Conservation (phyloP, 2,888 invertebrate species). For the Acanthacorydalis orientalis region DNA sequence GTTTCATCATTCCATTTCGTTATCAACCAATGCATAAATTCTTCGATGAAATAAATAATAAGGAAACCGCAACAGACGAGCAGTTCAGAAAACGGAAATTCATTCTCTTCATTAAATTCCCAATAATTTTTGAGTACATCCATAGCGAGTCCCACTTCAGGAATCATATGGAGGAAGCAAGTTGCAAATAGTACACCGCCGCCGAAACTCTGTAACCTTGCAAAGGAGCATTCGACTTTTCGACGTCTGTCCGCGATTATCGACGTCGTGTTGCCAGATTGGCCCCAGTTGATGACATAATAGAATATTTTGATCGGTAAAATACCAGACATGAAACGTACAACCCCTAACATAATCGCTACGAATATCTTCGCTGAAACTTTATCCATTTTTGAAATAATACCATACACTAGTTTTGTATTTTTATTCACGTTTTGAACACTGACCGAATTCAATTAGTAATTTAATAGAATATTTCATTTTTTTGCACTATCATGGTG, state of each 20-base stretch:
- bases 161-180: conserved; percentile 38
- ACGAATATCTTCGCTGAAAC: conserved; percentile 28
- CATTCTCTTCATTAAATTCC: conserved; percentile 13
- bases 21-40: conserved; percentile 25
- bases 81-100: conserved; percentile 30
- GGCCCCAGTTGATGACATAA: conserved; percentile 21
- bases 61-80: conserved; percentile 34
- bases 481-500: too few relatives aligned
- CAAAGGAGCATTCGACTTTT: conserved; percentile 20
- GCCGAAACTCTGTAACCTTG: conserved; percentile 30
- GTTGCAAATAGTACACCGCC: conserved; percentile 39
- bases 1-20: conserved; percentile 14
- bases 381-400: too few relatives aligned
- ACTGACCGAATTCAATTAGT: too few relatives aligned
- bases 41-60: conserved; percentile 35
- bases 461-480: too few relatives aligned
- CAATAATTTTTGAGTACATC: conserved; percentile 18
- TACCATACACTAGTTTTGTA: too few relatives aligned
- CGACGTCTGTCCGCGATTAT: conserved; percentile 20
- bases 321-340: conserved; percentile 30
- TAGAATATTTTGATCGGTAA: conserved; percentile 31
- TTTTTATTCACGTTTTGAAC: too few relatives aligned
- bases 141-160: conserved; percentile 30
- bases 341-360: conserved; percentile 26
- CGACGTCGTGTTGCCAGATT: conserved; percentile 17